Evolutionary conservation across 2,888 invertebrate species (phyloP), one percentile per base, ranked within the genome.

Genomic region (Gnatocerus cornutus): DNA sequence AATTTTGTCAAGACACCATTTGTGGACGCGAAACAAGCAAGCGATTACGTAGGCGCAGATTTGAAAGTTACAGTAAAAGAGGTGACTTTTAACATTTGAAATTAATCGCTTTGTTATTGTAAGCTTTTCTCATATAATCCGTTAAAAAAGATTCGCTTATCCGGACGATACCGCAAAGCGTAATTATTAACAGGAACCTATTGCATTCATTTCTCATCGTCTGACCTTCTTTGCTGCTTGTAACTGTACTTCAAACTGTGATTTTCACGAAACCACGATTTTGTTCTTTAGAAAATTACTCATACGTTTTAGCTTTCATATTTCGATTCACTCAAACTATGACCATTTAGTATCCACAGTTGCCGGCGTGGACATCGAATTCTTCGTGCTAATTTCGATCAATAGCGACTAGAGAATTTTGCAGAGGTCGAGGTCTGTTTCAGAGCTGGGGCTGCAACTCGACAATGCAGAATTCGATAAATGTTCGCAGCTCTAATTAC

Each of bases 1-100:
- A 13, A 53, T 50, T 33, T 33, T 53, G 37, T 30, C 41, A 12
- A 41, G 5, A 41, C 7, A 41, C 13, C 21, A 21, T 21, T 41
- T 12, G 29, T 33, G 30, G 13, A 45, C 27, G 58, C 37, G 33
- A 29, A 21, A 16, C 39, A 29, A 7, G 43, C 58, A 5, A 56
- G n/a, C 43, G 45, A 41, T 56, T 65, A 65, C 65, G 65, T 65
- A 56, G 65, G 65, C 46, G 56, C 56, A 43, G 13, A 65, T 65
- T 65, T 65, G 65, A 65, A 65, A 65, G 65, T 65, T 65, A 39
- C 48, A 27, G 65, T 56, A 65, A 65, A 65, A 63, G 65, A 56
- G 56, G 16, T 48, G 65, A 65, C 65, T 65, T 65, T 65, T 65
- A 65, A 65, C 65, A 65, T 65, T 65, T 21, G n/a, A 16, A 10